Percentiles rank a stretch among this genome's conserved stretches.
phyloP scores from a whole-genome alignment of 1,140 invertebrate species.

The Drosophila ogumai region DNA sequence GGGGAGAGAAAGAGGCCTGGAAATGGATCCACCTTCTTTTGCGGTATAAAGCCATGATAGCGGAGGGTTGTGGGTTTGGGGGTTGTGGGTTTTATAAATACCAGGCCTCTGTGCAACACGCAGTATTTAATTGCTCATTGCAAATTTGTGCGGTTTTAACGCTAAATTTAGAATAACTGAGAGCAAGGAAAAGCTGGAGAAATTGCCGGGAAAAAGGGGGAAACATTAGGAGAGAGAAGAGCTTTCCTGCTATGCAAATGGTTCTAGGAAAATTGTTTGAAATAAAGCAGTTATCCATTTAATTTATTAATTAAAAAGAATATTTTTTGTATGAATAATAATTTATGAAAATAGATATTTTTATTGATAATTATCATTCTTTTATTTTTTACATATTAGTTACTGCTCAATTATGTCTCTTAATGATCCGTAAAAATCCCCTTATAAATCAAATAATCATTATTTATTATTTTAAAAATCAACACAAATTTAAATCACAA shows the following conservation, averaged over 20 bases:
- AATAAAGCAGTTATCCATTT: too few species aligned
- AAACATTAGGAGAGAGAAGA: neutral
- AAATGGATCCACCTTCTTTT: conserved; percentile 58
- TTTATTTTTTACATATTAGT: neutral
- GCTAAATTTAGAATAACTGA: conserved; percentile 72
- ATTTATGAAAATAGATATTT: neutral
- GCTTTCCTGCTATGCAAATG: neutral
- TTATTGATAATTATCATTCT: neutral
- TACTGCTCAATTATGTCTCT: neutral
- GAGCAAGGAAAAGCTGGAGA: neutral
- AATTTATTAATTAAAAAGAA: neutral
- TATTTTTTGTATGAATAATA: neutral
- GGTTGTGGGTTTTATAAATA: conserved; percentile 48
- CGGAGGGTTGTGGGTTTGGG: conserved; percentile 29
- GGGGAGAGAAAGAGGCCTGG: neutral
- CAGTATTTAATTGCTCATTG: conserved; percentile 79
- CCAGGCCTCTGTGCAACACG: conserved; percentile 37
- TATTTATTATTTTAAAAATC: neutral
- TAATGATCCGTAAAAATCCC: neutral
- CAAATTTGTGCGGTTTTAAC: conserved; percentile 71
- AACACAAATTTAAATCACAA: neutral
- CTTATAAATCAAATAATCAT: neutral
- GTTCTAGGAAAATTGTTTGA: neutral
- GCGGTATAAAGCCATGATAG: conserved; percentile 9
- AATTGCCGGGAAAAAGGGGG: conserved; percentile 2